Evolutionary conservation across 2,113 vertebrate species (phyloP), one percentile per base, ranked within the genome.

Genomic region (Callaeas wilsoni): DNA sequence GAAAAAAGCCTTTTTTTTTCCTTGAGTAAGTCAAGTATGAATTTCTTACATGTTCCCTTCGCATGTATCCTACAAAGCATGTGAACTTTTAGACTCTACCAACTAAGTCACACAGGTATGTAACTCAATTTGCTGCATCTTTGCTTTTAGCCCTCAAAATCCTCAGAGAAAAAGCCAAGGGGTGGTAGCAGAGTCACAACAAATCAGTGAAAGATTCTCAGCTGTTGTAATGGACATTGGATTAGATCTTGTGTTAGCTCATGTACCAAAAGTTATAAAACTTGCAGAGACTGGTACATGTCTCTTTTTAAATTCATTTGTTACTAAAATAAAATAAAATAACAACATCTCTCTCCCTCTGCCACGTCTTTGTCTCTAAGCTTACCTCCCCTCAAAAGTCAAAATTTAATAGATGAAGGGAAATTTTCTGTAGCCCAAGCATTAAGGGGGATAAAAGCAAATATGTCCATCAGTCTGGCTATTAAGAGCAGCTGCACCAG

Each of bases 381-480:
- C 11, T 88, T 88, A 46, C 12, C 17, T 55, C 16, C 6, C 13
- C 8, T 17, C 10, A 3, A 37, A 91, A 84, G 33, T 60, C n/a
- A 68, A 90, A 96, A 78, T 42, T 30, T 47, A 90, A 92, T 55
- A 88, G 83, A 92, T 20, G 9, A 92, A 88, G 22, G 64, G 55
- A 91, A 92, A 80, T 9, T 73, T 93, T 85, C 56, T 77, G 37
- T 56, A 92, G 79, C 7, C 69, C 30, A 73, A 63, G 69, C 32
- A 85, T 89, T 94, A 96, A 90, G 49, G 25, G 22, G 39, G 55
- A 93, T 93, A 93, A 96, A 94, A 94, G 60, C 70, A 91, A 89
- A 94, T 89, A 81, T 88, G 94, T 93, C 84, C 50, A 6, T 90
- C 41, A 88, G 84, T 60, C 79, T 94, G 80, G 81, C 71, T 73